A percentile compares a stretch with the other conserved stretches of the same genome.
Conservation (phyloP, 2,113 vertebrate species). For the Sander vitreus region DNA sequence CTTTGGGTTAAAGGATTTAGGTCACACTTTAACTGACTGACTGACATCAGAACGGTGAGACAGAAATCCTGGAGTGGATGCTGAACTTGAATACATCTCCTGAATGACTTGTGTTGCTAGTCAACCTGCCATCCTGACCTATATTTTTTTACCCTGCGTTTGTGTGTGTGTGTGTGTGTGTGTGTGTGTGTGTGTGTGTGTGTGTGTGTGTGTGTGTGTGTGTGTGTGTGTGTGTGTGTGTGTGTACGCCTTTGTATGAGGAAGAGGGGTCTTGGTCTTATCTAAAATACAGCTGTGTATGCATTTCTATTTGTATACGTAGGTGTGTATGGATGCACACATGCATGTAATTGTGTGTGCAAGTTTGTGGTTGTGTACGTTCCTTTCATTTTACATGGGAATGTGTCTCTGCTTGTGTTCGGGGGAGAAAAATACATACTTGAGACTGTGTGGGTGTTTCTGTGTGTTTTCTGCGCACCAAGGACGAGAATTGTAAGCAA, state of each 20-base stretch:
- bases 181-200: slow-evolving; percentile 21
- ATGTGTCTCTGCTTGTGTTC: slow-evolving; percentile 34
- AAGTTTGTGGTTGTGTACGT: slow-evolving; percentile 1
- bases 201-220: slow-evolving; percentile 5
- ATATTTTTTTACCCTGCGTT: slow-evolving; percentile 66
- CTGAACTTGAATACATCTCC: slow-evolving; percentile 29
- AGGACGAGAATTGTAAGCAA: slow-evolving; percentile 59
- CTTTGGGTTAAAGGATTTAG: slow-evolving; percentile 88
- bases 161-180: slow-evolving; percentile 5
- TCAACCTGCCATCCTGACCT: slow-evolving; percentile 77
- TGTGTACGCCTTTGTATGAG: not conserved
- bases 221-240: slow-evolving; percentile 5
- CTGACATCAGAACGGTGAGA: slow-evolving; percentile 75
- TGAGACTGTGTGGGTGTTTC: slow-evolving; percentile 42
- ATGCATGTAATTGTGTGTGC: slow-evolving; percentile 44
- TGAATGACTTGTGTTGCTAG: slow-evolving; percentile 48
- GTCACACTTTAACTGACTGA: slow-evolving; percentile 84
- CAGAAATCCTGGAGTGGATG: slow-evolving; percentile 83
- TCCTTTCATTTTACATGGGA: slow-evolving; percentile 42
- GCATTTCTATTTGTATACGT: slow-evolving; percentile 18
- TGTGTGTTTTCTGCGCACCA: slow-evolving; percentile 42
- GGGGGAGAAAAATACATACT: slow-evolving; percentile 40
- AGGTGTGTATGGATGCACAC: slow-evolving; percentile 25
- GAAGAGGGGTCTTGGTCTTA: slow-evolving; percentile 21
- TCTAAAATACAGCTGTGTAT: not conserved